Percentiles rank a stretch among this genome's conserved stretches.
Evolutionary conservation across 1,140 invertebrate species (phyloP).

Genomic region (Centruroides vittatus): DNA sequence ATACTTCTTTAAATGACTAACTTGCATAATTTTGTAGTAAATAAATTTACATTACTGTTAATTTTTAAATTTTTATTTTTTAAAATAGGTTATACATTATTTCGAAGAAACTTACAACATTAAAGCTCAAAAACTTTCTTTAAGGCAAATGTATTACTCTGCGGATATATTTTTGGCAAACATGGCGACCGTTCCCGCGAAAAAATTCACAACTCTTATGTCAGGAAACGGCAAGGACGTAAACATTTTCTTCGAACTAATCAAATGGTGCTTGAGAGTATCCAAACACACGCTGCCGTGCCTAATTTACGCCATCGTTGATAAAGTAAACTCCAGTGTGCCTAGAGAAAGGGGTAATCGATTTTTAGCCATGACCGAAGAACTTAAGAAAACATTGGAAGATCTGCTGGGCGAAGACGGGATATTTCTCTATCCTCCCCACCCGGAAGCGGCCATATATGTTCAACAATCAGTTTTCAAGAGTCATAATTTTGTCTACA

Average conservation of each 20-base stretch:
- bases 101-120: constrained; percentile 9
- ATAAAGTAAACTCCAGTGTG: not conserved
- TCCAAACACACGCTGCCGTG: constrained; percentile 5
- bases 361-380: constrained; percentile 14
- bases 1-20: too few relatives aligned
- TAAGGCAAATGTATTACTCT: not conserved
- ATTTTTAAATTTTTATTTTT: too few relatives aligned
- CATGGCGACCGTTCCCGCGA: not conserved
- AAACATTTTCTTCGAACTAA: constrained; percentile 1
- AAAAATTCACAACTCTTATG: constrained; percentile 1
- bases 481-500: constrained; percentile 78
- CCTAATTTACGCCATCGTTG: not conserved
- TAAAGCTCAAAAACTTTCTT: constrained; percentile 1
- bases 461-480: constrained; percentile 64
- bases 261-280: constrained; percentile 4
- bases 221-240: not conserved
- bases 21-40: too few relatives aligned
- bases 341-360: not conserved
- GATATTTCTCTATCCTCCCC: constrained; percentile 69
- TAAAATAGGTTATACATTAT: constrained; percentile 4
- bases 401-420: constrained; percentile 46
- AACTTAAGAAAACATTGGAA: constrained; percentile 28
- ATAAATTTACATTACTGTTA: too few relatives aligned
- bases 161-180: not conserved
- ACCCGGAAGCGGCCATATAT: constrained; percentile 64